Evolutionary conservation across 2,797 vertebrate genomes (phyloP).

Genomic region (Pipistrellus pipistrellus): DNA sequence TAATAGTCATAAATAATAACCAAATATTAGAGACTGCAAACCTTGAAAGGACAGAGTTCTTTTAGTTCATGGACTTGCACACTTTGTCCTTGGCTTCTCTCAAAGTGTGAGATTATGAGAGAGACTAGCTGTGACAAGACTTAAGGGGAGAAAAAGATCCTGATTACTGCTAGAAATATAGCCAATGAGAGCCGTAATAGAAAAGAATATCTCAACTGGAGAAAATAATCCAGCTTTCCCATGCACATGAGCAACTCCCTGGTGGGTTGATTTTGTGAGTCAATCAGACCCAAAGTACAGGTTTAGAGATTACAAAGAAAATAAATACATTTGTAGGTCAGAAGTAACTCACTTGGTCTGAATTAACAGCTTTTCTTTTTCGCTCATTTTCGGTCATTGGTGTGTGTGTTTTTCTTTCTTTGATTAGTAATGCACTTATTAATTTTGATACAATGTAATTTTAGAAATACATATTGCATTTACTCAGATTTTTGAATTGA

Average conservation of each 20-base stretch:
- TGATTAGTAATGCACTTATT: background rate
- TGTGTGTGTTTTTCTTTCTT: slow-evolving; percentile 7
- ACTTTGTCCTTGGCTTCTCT: slow-evolving; percentile 68
- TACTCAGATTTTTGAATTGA: slow-evolving; percentile 28
- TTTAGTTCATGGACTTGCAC: slow-evolving; percentile 41
- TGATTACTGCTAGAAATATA: slow-evolving; percentile 65
- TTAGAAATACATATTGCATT: slow-evolving; percentile 34
- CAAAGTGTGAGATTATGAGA: slow-evolving; percentile 46
- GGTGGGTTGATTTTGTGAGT: slow-evolving; percentile 58
- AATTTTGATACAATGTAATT: background rate
- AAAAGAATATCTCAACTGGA: slow-evolving; percentile 57
- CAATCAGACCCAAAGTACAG: slow-evolving; percentile 36
- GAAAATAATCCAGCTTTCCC: slow-evolving; percentile 65
- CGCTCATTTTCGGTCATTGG: slow-evolving; percentile 34
- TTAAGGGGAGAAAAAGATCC: slow-evolving; percentile 51
- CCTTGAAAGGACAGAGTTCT: slow-evolving; percentile 25
- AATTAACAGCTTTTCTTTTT: slow-evolving; percentile 50
- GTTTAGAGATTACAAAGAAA: slow-evolving; percentile 57
- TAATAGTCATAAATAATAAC: slow-evolving; percentile 32
- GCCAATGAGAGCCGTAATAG: slow-evolving; percentile 58
- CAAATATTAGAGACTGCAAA: slow-evolving; percentile 51
- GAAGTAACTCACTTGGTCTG: slow-evolving; percentile 45
- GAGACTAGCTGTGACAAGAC: slow-evolving; percentile 68
- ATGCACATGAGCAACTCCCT: background rate
- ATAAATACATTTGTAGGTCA: slow-evolving; percentile 61